These are phyloP conservation scores for Ichneumoninae sp. DNA, from an alignment of 2,888 invertebrate species.

Conservation along the genomic window DNA sequence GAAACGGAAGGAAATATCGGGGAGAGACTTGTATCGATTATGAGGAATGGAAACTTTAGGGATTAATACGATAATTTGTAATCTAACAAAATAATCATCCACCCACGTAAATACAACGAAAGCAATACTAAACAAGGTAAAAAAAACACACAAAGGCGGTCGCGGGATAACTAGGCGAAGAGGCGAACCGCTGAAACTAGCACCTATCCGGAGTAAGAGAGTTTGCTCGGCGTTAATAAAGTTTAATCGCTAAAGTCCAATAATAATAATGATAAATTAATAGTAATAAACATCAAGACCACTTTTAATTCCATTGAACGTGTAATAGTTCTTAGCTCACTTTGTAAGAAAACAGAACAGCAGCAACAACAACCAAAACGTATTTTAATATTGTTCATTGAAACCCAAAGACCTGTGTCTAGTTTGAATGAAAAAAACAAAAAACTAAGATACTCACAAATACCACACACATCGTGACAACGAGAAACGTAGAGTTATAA, in stretches of 20 bases:
- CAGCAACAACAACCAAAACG: slow-evolving; percentile 51
- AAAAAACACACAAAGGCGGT: slow-evolving; percentile 6
- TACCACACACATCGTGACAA: slow-evolving; percentile 64
- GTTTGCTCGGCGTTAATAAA: slow-evolving; percentile 30
- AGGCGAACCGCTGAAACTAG: background rate
- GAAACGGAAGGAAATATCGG: slow-evolving; percentile 36
- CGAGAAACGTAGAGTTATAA: slow-evolving; percentile 61
- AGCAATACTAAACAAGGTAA: slow-evolving; percentile 84
- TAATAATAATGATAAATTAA: slow-evolving; percentile 49
- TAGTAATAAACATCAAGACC: slow-evolving; percentile 52
- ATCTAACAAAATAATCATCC: slow-evolving; percentile 73
- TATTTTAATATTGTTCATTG: slow-evolving; percentile 67
- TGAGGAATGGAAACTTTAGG: slow-evolving; percentile 24
- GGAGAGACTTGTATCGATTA: slow-evolving; percentile 45
- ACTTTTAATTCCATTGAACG: slow-evolving; percentile 54
- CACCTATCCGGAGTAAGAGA: slow-evolving; percentile 25
- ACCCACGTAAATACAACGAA: slow-evolving; percentile 83
- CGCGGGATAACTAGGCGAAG: slow-evolving; percentile 12
- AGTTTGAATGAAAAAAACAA: slow-evolving; percentile 4
- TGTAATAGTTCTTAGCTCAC: slow-evolving; percentile 55
- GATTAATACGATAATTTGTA: slow-evolving; percentile 40
- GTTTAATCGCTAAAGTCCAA: slow-evolving; percentile 61
- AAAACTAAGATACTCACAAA: slow-evolving; percentile 54
- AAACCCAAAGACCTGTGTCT: slow-evolving; percentile 32
- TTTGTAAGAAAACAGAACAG: slow-evolving; percentile 50